Evolutionary conservation across 2,888 invertebrate genomes (phyloP), one percentile per base, ranked within the genome.

Genomic region (Agrilus cyanescens): DNA sequence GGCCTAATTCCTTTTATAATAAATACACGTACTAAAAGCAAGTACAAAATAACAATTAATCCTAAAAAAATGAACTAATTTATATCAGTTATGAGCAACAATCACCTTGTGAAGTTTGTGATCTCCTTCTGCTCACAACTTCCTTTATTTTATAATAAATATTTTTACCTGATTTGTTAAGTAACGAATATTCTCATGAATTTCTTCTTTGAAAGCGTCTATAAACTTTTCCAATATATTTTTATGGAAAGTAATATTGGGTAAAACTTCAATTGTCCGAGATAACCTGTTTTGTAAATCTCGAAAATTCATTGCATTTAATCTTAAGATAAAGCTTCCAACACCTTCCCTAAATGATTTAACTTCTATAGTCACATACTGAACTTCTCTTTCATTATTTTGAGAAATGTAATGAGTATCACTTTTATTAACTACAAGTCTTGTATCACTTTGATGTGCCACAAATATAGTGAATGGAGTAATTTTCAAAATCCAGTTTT

Each of bases 401-500:
- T 77, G 75, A 2, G 85, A 78, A 37, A 89, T 69, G 20, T 72
- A 66, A 58, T 84, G 84, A 14, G 77, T 77, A 60, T 85, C 84
- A 13, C 82, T 80, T 73, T 79, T 78, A 48, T 80, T 78, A 13
- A 90, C 79, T 30, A 83, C 76, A 12, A 93, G 69, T 1, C 77
- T 70, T 14, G 87, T 80, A 62, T 91, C 88, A 52, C 70, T 73
- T 63, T 93, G 93, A 60, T 85, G 84, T 0, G 85, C 79, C 37
- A 88, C 65, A 54, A 81, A 68, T 2, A 93, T 65, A 48, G 68
- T 72, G 56, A 91, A 86, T 32, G 85, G 80, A 0, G 80, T 72
- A 1, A 87, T 78, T 67, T 89, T 88, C 38, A 94, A 75, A 16
- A 94, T 77, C 90, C 91, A 94, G 46, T 83, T 85, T 59, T 86